Evolutionary conservation across 2,113 vertebrate species (phyloP).

Genomic region (Sinocyclocheilus rhinocerous): DNA sequence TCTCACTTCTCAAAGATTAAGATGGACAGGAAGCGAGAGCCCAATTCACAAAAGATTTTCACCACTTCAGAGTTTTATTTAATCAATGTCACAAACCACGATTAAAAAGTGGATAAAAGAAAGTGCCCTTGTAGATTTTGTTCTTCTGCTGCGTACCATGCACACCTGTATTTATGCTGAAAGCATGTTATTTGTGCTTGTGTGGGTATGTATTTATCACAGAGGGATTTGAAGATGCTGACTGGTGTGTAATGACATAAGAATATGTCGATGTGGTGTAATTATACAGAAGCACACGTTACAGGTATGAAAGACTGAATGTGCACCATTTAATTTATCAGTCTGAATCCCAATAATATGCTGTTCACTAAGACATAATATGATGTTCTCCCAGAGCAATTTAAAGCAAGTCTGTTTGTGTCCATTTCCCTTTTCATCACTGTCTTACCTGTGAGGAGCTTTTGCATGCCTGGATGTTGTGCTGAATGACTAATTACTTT

Average conservation of each 20-base stretch:
- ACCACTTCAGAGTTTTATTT: conserved; percentile 19
- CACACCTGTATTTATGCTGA: conserved; percentile 16
- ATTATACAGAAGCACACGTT: not conserved
- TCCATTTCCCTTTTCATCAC: not conserved
- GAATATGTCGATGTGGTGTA: not conserved
- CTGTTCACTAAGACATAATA: not conserved
- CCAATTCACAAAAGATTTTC: conserved; percentile 9
- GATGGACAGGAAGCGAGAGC: conserved; percentile 6
- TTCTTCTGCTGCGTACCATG: not conserved
- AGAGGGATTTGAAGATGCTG: conserved; percentile 15
- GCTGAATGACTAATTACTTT: not conserved
- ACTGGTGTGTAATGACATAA: not conserved
- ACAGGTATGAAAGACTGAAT: not conserved
- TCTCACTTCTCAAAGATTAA: conserved; percentile 10
- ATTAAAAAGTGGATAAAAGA: conserved; percentile 27
- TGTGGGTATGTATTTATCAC: not conserved
- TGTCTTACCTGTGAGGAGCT: conserved; percentile 8
- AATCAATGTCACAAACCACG: not conserved
- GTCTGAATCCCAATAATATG: not conserved
- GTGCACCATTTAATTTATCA: not conserved
- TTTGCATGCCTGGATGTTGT: not conserved
- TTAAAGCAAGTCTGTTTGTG: not conserved
- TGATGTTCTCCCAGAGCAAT: not conserved
- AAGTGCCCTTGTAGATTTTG: not conserved
- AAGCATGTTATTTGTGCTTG: not conserved